Evolutionary conservation across 2,113 vertebrate genomes (phyloP).

Genomic region (Addax nasomaculatus): DNA sequence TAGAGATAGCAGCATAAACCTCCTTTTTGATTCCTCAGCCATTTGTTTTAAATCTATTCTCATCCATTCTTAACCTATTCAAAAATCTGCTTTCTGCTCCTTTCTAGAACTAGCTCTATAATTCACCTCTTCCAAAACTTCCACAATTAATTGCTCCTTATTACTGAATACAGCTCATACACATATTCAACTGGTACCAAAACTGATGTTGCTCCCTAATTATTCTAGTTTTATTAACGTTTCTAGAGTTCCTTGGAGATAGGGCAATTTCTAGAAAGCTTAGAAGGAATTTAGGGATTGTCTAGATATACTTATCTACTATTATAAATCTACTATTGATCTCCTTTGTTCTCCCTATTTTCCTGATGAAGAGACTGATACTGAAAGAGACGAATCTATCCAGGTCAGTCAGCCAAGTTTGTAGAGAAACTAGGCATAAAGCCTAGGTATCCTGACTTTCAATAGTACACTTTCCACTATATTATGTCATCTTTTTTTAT

Average conservation of each 20-base stretch:
- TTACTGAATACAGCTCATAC: neutral
- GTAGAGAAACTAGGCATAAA: neutral
- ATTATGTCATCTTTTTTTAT: neutral
- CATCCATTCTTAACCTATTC: neutral
- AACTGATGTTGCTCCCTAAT: neutral
- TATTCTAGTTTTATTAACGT: constrained; percentile 33
- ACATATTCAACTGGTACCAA: neutral
- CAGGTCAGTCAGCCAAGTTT: neutral
- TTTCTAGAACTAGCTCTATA: constrained; percentile 30
- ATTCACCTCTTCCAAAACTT: neutral
- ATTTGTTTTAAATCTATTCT: constrained; percentile 31
- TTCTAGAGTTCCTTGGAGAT: neutral
- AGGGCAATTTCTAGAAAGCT: neutral
- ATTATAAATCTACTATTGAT: neutral
- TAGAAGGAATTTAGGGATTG: neutral
- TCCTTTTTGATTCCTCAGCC: neutral
- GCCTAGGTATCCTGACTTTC: neutral
- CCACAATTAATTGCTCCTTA: neutral
- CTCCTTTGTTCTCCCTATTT: neutral
- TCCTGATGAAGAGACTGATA: constrained; percentile 19
- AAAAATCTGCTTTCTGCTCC: constrained; percentile 12
- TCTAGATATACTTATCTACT: neutral
- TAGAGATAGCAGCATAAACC: neutral
- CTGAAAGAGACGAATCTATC: neutral
- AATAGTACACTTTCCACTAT: neutral